Evolutionary conservation across 2,797 vertebrate genomes (phyloP), one percentile per base, ranked within the genome.

Genomic region (Acanthurus leucopareius): DNA sequence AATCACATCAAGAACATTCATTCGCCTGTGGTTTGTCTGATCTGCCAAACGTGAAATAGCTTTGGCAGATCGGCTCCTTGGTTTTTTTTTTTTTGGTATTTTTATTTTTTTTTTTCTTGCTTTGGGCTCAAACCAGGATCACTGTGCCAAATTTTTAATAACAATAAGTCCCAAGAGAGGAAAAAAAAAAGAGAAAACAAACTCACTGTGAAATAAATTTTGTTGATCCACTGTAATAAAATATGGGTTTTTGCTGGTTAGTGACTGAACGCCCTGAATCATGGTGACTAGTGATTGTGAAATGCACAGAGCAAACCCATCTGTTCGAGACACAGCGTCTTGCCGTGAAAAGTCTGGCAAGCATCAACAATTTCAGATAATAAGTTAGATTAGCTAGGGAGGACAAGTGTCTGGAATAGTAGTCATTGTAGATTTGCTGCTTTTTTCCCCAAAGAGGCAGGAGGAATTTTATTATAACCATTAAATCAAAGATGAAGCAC

Each of bases 11-110:
- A 90, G 83, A 81, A 85, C 75, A 84, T 86, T 91, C 38, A 76
- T 91, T 88, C 73, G 73, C 60, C 77, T 91, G 90, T 68, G 91
- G 93, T 91, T 85, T 84, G 64, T 73, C 60, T 75, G 73, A 90
- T 91, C 78, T 87, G 92, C 92, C 92, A 94, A 93, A 92, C 64
- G 53, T 87, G 54, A 89, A 92, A 91, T 90, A 88, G 81, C 82
- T 93, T 86, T 93, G 91, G 92, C 91, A 91, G 77, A 87, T 65
- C 6, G n/a, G 47, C 25, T 20, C 17, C 79, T 65, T 78, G 67
- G 80, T 71, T 71, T 78, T 56, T 77, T 35, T 35, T 35, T 35
- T 35, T n/a, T n/a, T n/a, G n/a, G n/a, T n/a, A n/a, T n/a, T 71
- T 71, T 78, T 56, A 74, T 6, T 35, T 35, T 35, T 35, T 75